These are phyloP conservation scores for Dastarcus helophoroides DNA, from an alignment of 2,888 invertebrate genomes.

Conservation along the genomic window DNA sequence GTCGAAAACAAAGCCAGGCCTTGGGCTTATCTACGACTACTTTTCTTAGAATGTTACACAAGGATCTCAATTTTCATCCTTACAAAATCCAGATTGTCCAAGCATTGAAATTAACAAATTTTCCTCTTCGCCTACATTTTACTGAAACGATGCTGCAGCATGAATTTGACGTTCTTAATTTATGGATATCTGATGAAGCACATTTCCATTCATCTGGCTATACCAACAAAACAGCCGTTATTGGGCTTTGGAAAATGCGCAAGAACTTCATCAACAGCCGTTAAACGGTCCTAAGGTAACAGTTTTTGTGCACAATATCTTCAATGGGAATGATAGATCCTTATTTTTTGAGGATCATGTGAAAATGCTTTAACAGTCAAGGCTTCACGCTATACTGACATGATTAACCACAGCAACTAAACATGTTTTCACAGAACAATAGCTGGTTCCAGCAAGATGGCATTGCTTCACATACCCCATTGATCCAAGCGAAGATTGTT, in stretches of 20 bases:
- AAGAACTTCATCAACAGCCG: background rate
- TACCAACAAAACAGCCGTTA: no score
- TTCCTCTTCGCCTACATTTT: background rate
- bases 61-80: background rate
- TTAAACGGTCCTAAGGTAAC: background rate
- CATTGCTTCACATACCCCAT: background rate
- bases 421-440: background rate
- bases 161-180: background rate
- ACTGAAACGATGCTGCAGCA: background rate
- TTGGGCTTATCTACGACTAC: background rate
- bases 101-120: background rate
- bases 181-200: background rate
- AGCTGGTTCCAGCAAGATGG: background rate
- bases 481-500: background rate
- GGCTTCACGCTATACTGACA: background rate
- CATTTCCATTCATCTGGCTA: no score
- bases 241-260: background rate
- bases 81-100: slow-evolving; percentile 1
- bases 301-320: background rate
- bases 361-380: background rate
- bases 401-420: background rate
- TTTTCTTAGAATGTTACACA: background rate
- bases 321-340: background rate
- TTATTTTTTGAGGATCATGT: background rate
- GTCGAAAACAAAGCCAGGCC: background rate